Evolutionary conservation across 2,888 invertebrate species (phyloP).

Genomic region (Platycheirus albimanus): DNA sequence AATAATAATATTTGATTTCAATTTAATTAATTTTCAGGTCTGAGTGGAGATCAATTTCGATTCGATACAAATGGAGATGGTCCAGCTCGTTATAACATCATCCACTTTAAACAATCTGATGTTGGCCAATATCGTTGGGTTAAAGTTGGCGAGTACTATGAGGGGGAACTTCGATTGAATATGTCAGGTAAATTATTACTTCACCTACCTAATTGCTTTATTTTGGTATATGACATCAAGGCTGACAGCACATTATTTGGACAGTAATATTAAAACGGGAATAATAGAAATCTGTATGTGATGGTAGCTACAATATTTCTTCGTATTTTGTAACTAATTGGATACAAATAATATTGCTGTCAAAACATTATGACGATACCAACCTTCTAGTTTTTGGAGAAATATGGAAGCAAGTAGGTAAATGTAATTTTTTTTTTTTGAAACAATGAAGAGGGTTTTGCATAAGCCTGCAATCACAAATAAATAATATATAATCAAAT

Average conservation of each 20-base stretch:
- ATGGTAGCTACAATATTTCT: no score
- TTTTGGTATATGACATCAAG: constrained; percentile 25
- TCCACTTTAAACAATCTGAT: constrained; percentile 94
- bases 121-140: constrained; percentile 92
- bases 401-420: no score
- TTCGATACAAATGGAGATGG: constrained; percentile 96
- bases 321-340: no score
- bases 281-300: constrained; percentile 19
- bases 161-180: constrained; percentile 91
- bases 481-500: no score
- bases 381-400: no score
- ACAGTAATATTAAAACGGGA: constrained; percentile 17
- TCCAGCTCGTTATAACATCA: constrained; percentile 96
- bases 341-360: no score
- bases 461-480: no score
- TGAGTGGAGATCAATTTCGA: constrained; percentile 94
- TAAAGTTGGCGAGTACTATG: constrained; percentile 92
- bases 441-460: no score
- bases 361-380: no score
- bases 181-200: constrained; percentile 86
- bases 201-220: not conserved
- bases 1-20: no score
- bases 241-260: constrained; percentile 40
- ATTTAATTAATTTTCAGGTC: constrained; percentile 85
- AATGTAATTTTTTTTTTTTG: no score